phyloP scores from a whole-genome alignment of 2,797 vertebrate species.

The Malacoraja senta region DNA sequence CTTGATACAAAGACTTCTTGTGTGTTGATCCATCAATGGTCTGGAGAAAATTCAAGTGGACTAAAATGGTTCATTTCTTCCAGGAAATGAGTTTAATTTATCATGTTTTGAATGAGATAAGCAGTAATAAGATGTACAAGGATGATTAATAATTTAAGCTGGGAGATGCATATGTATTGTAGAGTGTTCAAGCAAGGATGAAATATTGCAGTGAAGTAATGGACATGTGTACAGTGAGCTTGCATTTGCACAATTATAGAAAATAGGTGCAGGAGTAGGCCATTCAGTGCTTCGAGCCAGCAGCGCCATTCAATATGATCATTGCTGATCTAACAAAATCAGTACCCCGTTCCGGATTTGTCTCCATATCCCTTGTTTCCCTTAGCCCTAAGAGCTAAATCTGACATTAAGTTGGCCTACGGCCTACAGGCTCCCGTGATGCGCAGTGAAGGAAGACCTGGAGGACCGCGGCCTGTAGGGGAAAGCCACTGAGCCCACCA shows the following conservation, averaged over 20 bases:
- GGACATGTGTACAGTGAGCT: neutral
- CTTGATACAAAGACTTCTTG: neutral
- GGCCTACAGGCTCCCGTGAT: no score
- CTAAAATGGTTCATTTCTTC: neutral
- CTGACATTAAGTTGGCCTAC: no score
- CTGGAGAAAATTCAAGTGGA: slow-evolving; percentile 10
- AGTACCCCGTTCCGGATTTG: no score
- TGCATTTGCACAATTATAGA: neutral
- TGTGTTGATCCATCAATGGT: neutral
- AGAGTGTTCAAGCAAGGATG: neutral
- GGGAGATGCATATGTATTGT: neutral
- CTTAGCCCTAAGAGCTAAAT: no score
- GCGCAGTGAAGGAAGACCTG: no score
- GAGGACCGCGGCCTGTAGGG: no score
- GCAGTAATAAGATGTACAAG: neutral
- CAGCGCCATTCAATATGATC: no score
- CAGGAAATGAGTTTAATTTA: neutral
- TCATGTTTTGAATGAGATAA: slow-evolving; percentile 19
- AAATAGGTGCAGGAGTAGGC: no score
- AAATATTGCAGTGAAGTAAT: neutral
- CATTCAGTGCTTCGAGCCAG: no score
- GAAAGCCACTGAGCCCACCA: no score
- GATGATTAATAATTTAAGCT: neutral
- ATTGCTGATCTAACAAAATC: no score
- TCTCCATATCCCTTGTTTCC: no score